Conservation (phyloP, 2,888 invertebrate species). For the Andrena hattorfiana region DNA sequence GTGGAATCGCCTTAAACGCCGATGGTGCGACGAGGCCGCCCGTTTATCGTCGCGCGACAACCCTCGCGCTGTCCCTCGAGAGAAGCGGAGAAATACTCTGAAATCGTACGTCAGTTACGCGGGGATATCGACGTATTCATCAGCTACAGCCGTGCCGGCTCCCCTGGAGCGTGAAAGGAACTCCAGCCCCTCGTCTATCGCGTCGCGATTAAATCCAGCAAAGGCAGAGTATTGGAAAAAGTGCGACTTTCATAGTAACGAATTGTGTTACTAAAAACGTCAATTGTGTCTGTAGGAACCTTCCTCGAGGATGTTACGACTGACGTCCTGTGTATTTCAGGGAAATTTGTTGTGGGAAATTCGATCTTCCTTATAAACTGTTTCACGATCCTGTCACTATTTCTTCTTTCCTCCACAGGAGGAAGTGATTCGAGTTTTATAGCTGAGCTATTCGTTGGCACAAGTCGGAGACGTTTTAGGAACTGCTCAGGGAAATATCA, state of each 20-base stretch:
- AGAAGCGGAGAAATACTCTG: conserved; percentile 7
- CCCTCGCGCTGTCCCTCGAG: not conserved
- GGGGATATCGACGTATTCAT: conserved; percentile 12
- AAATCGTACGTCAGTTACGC: not conserved
- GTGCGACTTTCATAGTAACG: no score
- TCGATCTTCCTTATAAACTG: not conserved
- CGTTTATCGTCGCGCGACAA: conserved; percentile 36
- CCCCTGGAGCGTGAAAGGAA: conserved; percentile 5
- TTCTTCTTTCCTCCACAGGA: not conserved
- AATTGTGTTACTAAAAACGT: conserved; percentile 12
- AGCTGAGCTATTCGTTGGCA: not conserved
- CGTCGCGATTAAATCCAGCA: conserved; percentile 11
- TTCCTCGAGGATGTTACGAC: no score
- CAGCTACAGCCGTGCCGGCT: not conserved
- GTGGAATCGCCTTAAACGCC: conserved; percentile 24
- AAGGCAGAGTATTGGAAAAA: not conserved
- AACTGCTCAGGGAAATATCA: conserved; percentile 27
- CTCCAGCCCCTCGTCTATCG: conserved; percentile 2
- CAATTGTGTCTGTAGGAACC: not conserved
- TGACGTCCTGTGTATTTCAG: no score
- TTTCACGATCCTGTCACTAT: not conserved
- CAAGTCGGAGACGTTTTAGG: not conserved
- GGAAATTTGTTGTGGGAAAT: conserved; percentile 19
- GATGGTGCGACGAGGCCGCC: conserved; percentile 27
- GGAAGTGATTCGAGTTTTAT: not conserved